Base-by-base conservation (phyloP, 2,888 invertebrate genomes). In the Drosophila infuscata region DNA sequence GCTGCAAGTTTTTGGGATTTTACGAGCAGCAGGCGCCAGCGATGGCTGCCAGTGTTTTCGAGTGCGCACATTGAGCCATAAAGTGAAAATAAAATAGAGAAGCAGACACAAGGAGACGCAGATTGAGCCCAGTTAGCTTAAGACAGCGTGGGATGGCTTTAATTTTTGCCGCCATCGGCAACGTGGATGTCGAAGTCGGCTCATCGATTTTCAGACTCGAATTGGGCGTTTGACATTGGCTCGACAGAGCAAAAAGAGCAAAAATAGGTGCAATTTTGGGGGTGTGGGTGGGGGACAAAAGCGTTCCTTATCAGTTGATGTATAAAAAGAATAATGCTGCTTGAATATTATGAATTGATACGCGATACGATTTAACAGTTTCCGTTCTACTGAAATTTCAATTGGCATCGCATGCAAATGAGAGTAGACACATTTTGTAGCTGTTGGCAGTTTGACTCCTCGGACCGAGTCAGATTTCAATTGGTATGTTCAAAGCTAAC, bases 401-500 rank as follows among this genome's bases (percentile, higher is more conserved):
- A 71, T 79, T 83, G 71, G 67, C 71, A 83, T 75, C 73, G 70
- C 64, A 85, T 88, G 85, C 82, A 85, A 85, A 85, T 85, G 81
- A 81, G 81, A 76, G 70, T 64, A 46, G 59, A 58, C 36, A 46
- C 46, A 64, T 46, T 56, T 54, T 54, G 12, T 63, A 41, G 63
- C 78, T 46, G 51, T 49, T 71, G 64, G 73, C 83, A 54, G 64
- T 20, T 62, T 65, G 68, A 36, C 71, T 71, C 71, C 72, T 83
- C 62, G 71, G 52, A 73, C 78, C 17, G 49, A 61, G 51, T 33
- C 66, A 69, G 46, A 67, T 81, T 90, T 86, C 89, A 86, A 86
- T 90, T 86, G 89, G 71, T 65, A 72, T 71, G 82, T 89, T 90
- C 87, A 90, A 85, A 90, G 86, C 87, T 79, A 86, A 90, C 83